phyloP scores from a whole-genome alignment of 2,113 vertebrate species.

The Eurypyga helias region DNA sequence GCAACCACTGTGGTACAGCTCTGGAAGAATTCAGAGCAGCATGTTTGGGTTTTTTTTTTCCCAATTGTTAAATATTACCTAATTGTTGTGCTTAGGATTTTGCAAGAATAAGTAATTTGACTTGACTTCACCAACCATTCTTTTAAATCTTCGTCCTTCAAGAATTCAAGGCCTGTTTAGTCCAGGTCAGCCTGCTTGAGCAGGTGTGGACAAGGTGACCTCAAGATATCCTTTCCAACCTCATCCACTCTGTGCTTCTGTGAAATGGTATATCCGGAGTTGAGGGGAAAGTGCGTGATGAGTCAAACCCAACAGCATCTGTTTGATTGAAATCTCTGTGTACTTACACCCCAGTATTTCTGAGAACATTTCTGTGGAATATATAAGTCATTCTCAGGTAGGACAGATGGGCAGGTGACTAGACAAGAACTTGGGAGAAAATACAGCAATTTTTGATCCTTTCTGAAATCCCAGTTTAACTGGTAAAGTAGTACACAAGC shows the following conservation, averaged over 20 bases:
- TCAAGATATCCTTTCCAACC: not conserved
- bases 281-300: not conserved
- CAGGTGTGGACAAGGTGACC: not conserved
- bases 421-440: not conserved
- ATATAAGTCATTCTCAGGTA: not conserved
- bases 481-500: not conserved
- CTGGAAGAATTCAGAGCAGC: not conserved
- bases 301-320: not conserved
- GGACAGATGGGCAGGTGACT: not conserved
- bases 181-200: not conserved
- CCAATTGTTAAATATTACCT: not conserved
- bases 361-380: not conserved
- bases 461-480: not conserved
- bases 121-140: not conserved
- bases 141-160: not conserved
- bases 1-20: not conserved
- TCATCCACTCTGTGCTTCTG: not conserved
- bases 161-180: not conserved
- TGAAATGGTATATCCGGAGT: not conserved
- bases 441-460: not conserved
- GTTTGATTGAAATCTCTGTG: not conserved
- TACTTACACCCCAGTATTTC: not conserved
- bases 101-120: not conserved
- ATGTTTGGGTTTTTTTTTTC: not conserved
- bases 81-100: not conserved